Percentiles rank a stretch among this genome's conserved stretches.
phyloP scores from a whole-genome alignment of 2,888 invertebrate species.

The Ormia ochracea region DNA sequence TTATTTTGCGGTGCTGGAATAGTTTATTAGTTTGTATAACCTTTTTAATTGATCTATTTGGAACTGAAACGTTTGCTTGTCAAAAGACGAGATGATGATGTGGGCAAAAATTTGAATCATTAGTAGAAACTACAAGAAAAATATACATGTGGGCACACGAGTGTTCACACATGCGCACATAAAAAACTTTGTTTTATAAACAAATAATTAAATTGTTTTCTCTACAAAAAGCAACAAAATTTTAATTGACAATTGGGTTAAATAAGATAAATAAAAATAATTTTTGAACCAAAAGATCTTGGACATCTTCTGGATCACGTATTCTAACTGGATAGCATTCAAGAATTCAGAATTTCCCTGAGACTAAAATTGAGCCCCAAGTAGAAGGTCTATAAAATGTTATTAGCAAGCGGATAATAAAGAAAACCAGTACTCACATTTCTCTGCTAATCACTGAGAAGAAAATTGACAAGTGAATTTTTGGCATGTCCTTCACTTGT shows the following conservation, averaged over 20 bases:
- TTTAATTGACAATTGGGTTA: neutral
- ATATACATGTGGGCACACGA: neutral
- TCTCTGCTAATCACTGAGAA: too few species aligned
- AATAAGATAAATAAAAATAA: neutral
- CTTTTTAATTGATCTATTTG: constrained; percentile 53
- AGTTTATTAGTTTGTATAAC: constrained; percentile 39
- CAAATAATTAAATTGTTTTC: constrained; percentile 7
- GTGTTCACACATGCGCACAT: neutral
- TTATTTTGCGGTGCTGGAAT: constrained; percentile 9
- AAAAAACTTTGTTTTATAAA: neutral
- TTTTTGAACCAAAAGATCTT: neutral
- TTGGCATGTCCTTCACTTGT: too few species aligned
- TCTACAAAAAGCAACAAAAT: neutral
- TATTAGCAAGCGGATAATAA: too few species aligned
- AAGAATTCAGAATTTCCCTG: too few species aligned
- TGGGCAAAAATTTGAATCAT: neutral
- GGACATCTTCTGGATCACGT: too few species aligned
- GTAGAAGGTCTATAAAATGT: too few species aligned
- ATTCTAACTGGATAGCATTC: too few species aligned
- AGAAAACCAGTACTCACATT: too few species aligned
- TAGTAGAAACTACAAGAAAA: neutral
- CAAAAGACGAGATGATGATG: neutral
- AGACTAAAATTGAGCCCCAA: too few species aligned
- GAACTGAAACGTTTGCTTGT: constrained; percentile 16
- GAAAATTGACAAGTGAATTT: too few species aligned